A percentile compares a stretch with the other conserved stretches of the same genome.
These are phyloP conservation scores for Chaenodraco wilsoni DNA, from an alignment of 2,797 vertebrate genomes.

Conservation along the genomic window DNA sequence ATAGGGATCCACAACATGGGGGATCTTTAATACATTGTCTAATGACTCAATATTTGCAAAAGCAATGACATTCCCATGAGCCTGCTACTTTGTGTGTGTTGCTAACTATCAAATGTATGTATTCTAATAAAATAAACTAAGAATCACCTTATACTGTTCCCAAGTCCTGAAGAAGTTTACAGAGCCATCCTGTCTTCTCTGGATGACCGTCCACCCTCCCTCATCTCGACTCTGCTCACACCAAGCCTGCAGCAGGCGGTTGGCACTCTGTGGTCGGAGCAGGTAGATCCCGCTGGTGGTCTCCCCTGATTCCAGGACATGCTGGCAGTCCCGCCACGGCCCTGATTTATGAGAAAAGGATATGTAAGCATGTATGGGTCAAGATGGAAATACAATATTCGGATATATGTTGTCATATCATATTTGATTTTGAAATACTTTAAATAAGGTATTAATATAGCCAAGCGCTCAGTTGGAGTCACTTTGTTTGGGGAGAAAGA, in stretches of 20 bases:
- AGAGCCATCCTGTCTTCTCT: slow-evolving; percentile 91
- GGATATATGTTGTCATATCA: neutral
- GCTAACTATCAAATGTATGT: neutral
- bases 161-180: slow-evolving; percentile 93
- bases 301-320: slow-evolving; percentile 84
- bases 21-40: neutral
- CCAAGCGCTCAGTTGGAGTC: neutral
- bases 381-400: neutral
- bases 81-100: neutral
- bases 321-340: slow-evolving; percentile 90
- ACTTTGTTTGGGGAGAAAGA: neutral
- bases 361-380: neutral
- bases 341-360: slow-evolving; percentile 72
- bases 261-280: slow-evolving; percentile 81
- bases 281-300: slow-evolving; percentile 88
- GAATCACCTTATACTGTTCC: slow-evolving; percentile 91
- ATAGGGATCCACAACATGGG: neutral
- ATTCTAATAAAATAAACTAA: neutral
- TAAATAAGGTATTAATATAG: neutral
- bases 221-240: slow-evolving; percentile 88
- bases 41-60: neutral
- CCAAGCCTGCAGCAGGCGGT: slow-evolving; percentile 88
- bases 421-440: neutral
- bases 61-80: neutral
- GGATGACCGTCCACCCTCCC: slow-evolving; percentile 92